Base-by-base conservation (phyloP, 2,113 vertebrate species). In the Pavo muticus region DNA sequence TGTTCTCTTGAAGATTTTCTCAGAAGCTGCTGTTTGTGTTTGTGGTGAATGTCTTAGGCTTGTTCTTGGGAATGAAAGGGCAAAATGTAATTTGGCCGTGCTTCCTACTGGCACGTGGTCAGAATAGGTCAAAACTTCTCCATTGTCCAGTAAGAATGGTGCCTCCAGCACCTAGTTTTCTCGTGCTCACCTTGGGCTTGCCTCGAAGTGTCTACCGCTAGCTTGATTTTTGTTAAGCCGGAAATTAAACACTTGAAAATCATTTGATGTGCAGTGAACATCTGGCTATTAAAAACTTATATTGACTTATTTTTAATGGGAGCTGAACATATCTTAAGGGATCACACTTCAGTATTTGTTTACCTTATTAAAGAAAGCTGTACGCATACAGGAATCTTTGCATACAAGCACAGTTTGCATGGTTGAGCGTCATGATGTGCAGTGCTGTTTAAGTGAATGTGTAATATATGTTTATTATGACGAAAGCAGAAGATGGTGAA, bases 391-490 rank as follows among this genome's bases (percentile, higher is more conserved):
- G 3, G 7, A 42, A 30, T 63, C 45, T 71, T 83, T 84, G 79
- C 56, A 25, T 48, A 11, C 6, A 32, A 52, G 14, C 12, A 3
- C 9, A 32, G 35, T 63, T 42, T 74, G 52, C 2, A 1, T 30
- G 29, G 40, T 21, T 0, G 0, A n/a, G 42, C 52, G 23, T 71
- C 32, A 2, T 0, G 0, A 27, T 71, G 39, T 45, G 11, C 7
- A 27, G 44, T 39, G 20, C 27, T 44, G 7, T 90, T 40, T 54
- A 65, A 37, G 45, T 3, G 1, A 48, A 44, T 3, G 10, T 4
- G 3, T 44, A 20, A 17, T 20, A 40, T 52, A 18, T n/a, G 4
- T 84, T 2, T 1, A 13, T 40, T 61, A n/a, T 12, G 30, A 11
- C 29, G 68, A 39, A 56, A 54, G 17, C 21, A 20, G 61, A 80